Conservation (phyloP, 2,888 invertebrate species). For the Drosophila borealis region DNA sequence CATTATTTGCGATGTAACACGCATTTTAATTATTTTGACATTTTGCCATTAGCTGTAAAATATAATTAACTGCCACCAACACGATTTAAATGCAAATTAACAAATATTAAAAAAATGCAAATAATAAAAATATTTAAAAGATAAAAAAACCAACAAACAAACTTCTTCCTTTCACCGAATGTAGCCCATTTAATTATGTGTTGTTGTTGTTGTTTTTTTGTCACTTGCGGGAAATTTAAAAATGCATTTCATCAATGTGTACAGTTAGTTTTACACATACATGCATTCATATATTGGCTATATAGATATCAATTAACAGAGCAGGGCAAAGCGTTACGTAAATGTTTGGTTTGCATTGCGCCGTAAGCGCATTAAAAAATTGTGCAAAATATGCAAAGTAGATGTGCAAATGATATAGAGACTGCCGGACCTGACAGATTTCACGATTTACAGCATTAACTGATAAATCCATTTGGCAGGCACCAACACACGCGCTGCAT, state of each 20-base stretch:
- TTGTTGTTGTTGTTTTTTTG: conserved; percentile 38
- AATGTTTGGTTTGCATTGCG: conserved; percentile 58
- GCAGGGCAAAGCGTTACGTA: conserved; percentile 45
- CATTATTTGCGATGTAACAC: conserved; percentile 31
- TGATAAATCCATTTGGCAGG: conserved; percentile 56
- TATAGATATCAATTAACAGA: conserved; percentile 69
- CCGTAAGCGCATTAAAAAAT: conserved; percentile 53
- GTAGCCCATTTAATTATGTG: conserved; percentile 37
- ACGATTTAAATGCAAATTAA: conserved; percentile 69
- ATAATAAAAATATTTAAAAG: conserved; percentile 7
- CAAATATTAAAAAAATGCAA: conserved; percentile 39
- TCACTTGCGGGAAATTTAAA: conserved; percentile 51
- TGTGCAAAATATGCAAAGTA: conserved; percentile 28
- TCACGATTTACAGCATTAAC: conserved; percentile 53
- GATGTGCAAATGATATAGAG: conserved; percentile 27
- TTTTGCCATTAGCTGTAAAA: conserved; percentile 76
- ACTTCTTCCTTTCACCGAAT: neutral
- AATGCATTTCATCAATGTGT: conserved; percentile 69
- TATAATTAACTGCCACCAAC: conserved; percentile 76
- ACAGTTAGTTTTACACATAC: conserved; percentile 14
- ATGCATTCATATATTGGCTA: neutral
- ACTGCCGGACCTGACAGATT: conserved; percentile 35
- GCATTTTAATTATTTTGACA: conserved; percentile 79
- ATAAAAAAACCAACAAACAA: neutral
- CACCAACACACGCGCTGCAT: conserved; percentile 24